Conservation (phyloP, 2,888 invertebrate species). For the Chloromyia formosa region DNA sequence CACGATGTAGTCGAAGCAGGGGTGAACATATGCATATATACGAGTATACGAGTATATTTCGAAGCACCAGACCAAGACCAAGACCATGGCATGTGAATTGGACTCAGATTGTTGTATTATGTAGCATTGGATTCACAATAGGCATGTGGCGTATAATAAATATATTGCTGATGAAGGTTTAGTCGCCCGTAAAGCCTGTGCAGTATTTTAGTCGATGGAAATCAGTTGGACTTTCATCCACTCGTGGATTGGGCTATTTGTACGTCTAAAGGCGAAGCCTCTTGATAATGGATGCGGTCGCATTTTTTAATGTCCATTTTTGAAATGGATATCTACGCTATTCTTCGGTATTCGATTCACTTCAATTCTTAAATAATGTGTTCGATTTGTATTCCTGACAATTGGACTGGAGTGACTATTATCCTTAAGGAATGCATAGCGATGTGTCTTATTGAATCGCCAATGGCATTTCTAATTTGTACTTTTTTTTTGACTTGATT, state of each 20-base stretch:
- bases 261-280: no score
- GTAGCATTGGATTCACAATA: neutral
- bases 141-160: neutral
- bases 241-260: no score
- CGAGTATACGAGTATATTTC: neutral
- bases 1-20: neutral
- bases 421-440: no score
- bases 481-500: no score
- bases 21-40: no score
- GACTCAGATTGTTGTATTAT: neutral
- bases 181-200: neutral
- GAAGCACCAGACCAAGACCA: neutral
- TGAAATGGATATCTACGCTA: neutral
- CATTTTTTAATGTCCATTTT: neutral
- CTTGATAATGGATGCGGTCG: no score
- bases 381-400: no score
- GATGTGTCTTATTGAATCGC: no score
- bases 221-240: neutral
- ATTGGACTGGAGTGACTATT: no score
- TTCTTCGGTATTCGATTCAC: neutral
- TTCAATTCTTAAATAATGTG: no score
- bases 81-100: neutral
- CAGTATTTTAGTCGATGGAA: neutral
- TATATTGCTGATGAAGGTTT: neutral
- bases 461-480: no score